Percentiles rank a stretch among this genome's conserved stretches.
phyloP scores from a whole-genome alignment of 2,797 vertebrate species.

The Brachyrhaphis roseni region DNA sequence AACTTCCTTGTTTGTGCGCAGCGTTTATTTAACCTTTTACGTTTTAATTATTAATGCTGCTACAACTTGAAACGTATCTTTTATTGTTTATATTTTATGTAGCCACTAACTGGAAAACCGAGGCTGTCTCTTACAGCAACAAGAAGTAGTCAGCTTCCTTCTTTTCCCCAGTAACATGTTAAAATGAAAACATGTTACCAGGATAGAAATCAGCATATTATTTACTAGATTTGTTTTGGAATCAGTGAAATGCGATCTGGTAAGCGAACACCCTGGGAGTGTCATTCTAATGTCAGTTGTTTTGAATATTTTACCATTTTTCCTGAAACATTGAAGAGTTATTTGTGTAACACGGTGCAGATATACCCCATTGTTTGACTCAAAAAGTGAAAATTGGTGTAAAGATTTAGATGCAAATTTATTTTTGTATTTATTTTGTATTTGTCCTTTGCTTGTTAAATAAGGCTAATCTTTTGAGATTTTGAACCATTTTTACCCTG shows the following conservation, averaged over 20 bases:
- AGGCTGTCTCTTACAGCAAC: neutral
- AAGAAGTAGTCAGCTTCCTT: neutral
- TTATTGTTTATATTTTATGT: neutral
- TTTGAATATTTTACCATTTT: neutral
- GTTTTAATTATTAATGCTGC: neutral
- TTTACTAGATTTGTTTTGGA: neutral
- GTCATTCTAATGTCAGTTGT: neutral
- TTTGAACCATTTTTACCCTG: neutral
- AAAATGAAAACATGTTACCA: neutral
- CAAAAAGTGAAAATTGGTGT: neutral
- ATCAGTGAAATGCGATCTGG: neutral
- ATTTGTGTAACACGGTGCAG: neutral
- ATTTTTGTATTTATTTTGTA: neutral
- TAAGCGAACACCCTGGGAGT: neutral
- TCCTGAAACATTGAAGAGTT: neutral
- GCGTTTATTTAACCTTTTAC: neutral
- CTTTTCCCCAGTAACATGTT: neutral
- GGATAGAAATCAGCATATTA: neutral
- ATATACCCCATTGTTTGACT: neutral
- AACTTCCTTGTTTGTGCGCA: neutral
- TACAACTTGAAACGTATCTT: neutral
- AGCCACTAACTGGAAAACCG: neutral
- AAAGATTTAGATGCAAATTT: neutral
- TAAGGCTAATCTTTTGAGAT: neutral
- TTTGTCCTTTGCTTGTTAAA: neutral